Percentiles rank a stretch among this genome's conserved stretches.
Evolutionary conservation across 2,113 vertebrate genomes (phyloP).

Genomic region (Apeltes quadracus): DNA sequence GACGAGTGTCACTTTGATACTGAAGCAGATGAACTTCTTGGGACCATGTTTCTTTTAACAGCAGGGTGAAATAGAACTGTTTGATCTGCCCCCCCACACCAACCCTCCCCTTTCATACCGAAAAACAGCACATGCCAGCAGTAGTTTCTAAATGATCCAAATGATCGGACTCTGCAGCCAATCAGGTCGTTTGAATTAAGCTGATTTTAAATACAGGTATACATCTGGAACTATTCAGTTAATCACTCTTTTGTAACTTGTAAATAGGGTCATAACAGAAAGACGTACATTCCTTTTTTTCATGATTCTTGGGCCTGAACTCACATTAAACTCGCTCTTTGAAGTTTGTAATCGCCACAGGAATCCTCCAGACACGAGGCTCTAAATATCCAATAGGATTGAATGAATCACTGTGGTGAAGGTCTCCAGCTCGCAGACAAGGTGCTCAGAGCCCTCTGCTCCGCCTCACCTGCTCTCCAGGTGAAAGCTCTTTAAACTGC

Average conservation of each 20-base stretch:
- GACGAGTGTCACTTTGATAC: too few species aligned
- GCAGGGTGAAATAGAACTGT: neutral
- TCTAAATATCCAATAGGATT: constrained; percentile 42
- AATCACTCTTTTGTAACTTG: constrained; percentile 23
- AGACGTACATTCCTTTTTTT: neutral
- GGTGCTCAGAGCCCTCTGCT: neutral
- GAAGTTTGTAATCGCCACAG: constrained; percentile 35
- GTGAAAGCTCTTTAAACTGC: constrained; percentile 17
- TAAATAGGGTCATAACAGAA: neutral
- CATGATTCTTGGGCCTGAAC: constrained; percentile 7
- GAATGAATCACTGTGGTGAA: too few species aligned
- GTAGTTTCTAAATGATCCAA: neutral
- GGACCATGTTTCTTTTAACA: too few species aligned
- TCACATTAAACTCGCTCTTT: constrained; percentile 34
- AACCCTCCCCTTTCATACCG: neutral
- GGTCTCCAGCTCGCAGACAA: neutral
- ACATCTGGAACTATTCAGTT: constrained; percentile 22
- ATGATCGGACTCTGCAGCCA: constrained; percentile 2
- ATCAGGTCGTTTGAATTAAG: constrained; percentile 3
- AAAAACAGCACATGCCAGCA: neutral
- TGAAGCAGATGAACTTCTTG: neutral
- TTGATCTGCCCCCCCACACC: neutral
- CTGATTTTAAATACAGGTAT: constrained; percentile 5
- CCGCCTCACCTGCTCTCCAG: neutral
- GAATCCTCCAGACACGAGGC: constrained; percentile 24